Evolutionary conservation across 35 echinoderm and acorn worm genomes (phyloP).

Genomic region (Chiridota heheva): DNA sequence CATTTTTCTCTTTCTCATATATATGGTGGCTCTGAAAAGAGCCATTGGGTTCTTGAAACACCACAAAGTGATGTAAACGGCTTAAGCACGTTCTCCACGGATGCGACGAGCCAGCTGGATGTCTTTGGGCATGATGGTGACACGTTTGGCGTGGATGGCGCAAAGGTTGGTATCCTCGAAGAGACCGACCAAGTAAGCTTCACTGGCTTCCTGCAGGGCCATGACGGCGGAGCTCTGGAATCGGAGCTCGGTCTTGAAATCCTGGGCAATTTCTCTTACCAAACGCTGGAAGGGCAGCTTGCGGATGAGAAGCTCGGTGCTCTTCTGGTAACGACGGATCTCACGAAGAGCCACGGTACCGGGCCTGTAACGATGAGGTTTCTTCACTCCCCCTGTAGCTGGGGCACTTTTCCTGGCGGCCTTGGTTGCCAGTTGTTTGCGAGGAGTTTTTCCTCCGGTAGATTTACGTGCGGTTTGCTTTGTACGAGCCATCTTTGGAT

Average conservation of each 20-base stretch:
- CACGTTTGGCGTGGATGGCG: constrained; percentile 99
- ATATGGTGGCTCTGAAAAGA: too few relatives aligned
- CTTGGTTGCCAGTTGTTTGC: constrained; percentile 28
- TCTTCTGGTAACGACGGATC: constrained; percentile 98
- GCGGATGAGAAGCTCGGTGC: constrained; percentile 93
- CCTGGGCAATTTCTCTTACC: constrained; percentile 86
- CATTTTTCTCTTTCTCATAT: too few relatives aligned
- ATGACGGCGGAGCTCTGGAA: constrained; percentile 96
- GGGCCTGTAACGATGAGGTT: constrained; percentile 88
- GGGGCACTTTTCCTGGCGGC: constrained; percentile 74
- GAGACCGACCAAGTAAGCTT: constrained; percentile 89
- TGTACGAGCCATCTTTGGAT: constrained; percentile 78
- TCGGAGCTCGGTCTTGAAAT: constrained; percentile 96
- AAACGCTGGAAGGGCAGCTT: constrained; percentile 93
- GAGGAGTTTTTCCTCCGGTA: too few relatives aligned
- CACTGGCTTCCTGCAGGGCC: constrained; percentile 97
- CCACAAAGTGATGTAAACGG: too few relatives aligned
- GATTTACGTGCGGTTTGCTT: constrained; percentile 80
- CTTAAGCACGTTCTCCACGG: constrained; percentile 93
- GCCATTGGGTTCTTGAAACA: too few relatives aligned
- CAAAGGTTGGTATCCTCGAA: constrained; percentile 99
- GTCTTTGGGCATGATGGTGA: constrained; percentile 99
- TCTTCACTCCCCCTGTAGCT: constrained; percentile 94
- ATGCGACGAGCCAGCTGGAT: constrained; percentile 96
- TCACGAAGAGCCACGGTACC: constrained; percentile 89